These are phyloP conservation scores for Oryzias woworae DNA, from an alignment of 2,113 vertebrate genomes.

Conservation along the genomic window DNA sequence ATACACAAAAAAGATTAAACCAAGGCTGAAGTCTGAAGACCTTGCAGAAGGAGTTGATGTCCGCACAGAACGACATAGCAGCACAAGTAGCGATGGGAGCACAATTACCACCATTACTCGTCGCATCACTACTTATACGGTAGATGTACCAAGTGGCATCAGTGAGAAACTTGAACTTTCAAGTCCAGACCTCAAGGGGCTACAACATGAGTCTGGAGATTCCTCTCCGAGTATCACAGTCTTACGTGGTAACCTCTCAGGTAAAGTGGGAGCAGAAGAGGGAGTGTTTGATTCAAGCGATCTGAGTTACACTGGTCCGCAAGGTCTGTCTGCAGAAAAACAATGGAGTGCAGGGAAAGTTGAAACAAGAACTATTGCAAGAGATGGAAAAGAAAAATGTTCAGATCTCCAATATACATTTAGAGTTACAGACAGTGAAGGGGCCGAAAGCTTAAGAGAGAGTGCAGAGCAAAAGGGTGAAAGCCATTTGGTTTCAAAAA, in stretches of 20 bases:
- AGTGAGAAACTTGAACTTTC: constrained; percentile 78
- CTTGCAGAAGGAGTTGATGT: constrained; percentile 81
- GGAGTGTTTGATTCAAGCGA: constrained; percentile 65
- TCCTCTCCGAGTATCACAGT: constrained; percentile 63
- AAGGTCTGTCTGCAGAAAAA: constrained; percentile 62
- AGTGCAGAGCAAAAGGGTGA: constrained; percentile 40
- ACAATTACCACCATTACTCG: constrained; percentile 89
- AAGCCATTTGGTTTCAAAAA: constrained; percentile 32
- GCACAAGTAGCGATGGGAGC: constrained; percentile 84
- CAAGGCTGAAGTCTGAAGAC: constrained; percentile 89
- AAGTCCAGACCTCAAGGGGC: constrained; percentile 80
- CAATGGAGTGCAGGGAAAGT: constrained; percentile 53
- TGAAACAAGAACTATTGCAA: constrained; percentile 52
- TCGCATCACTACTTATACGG: constrained; percentile 91
- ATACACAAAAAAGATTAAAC: constrained; percentile 94
- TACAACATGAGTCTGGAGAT: constrained; percentile 73
- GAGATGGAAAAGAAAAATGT: constrained; percentile 54
- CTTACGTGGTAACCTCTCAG: constrained; percentile 61
- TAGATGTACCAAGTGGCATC: constrained; percentile 82
- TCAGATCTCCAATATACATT: constrained; percentile 59
- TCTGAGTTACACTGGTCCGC: constrained; percentile 60
- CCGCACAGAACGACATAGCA: constrained; percentile 85
- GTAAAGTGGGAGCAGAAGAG: constrained; percentile 60
- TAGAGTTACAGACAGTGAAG: constrained; percentile 47
- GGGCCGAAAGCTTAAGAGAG: constrained; percentile 45